Percentiles rank a stretch among this genome's conserved stretches.
Conservation (phyloP, 2,888 invertebrate genomes). For the Thereva unica region DNA sequence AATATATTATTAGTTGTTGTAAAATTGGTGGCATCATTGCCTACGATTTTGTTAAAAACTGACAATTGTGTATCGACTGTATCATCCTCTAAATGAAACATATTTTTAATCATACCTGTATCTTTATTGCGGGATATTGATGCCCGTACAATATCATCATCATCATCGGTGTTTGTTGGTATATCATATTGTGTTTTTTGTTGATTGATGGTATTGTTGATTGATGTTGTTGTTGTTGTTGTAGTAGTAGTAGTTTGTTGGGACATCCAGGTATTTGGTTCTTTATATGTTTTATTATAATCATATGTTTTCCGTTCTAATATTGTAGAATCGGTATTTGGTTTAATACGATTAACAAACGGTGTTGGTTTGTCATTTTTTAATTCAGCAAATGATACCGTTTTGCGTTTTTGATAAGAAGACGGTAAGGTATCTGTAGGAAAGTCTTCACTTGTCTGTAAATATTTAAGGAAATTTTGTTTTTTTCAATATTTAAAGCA, state of each 20-base stretch:
- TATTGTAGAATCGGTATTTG: constrained; percentile 10
- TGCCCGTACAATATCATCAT: constrained; percentile 18
- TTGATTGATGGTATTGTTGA: constrained; percentile 29
- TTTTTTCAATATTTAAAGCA: not conserved
- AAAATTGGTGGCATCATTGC: not conserved
- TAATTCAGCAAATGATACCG: constrained; percentile 20
- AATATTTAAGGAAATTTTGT: constrained; percentile 9
- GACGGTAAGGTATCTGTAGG: constrained; percentile 15
- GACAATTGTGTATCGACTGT: constrained; percentile 28
- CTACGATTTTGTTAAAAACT: constrained; percentile 31
- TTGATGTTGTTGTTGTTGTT: constrained; percentile 22
- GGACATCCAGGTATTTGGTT: constrained; percentile 10
- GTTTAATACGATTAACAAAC: not conserved
- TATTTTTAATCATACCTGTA: constrained; percentile 40
- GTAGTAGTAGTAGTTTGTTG: constrained; percentile 21
- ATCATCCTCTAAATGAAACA: constrained; percentile 34
- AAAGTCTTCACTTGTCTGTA: constrained; percentile 21
- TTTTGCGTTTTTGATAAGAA: constrained; percentile 26
- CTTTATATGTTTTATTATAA: constrained; percentile 22
- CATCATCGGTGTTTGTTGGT: constrained; percentile 22
- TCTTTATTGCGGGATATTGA: constrained; percentile 17
- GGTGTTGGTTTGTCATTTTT: constrained; percentile 11
- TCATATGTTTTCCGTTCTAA: constrained; percentile 28
- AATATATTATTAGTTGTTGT: not conserved
- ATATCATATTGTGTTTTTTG: constrained; percentile 8